Percentiles rank a stretch among this genome's conserved stretches.
Evolutionary conservation across 2,888 invertebrate species (phyloP).

Genomic region (Lottia scabra): DNA sequence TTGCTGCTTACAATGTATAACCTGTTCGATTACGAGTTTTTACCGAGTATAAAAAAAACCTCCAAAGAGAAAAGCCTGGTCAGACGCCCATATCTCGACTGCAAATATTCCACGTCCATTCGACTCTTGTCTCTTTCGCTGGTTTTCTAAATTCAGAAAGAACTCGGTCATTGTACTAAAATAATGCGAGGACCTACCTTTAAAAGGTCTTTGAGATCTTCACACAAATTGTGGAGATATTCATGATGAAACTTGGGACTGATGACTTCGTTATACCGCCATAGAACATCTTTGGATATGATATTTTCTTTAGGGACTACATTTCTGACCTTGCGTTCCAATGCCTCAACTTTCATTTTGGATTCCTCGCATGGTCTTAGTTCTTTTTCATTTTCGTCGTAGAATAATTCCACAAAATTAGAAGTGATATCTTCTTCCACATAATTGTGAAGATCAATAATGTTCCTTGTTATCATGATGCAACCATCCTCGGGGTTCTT

Average conservation of each 20-base stretch:
- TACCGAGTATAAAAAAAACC: too few relatives aligned
- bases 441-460: slow-evolving; percentile 66
- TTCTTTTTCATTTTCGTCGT: slow-evolving; percentile 45
- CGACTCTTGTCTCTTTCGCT: too few relatives aligned
- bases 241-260: slow-evolving; percentile 55
- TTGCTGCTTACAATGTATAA: too few relatives aligned
- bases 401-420: slow-evolving; percentile 54
- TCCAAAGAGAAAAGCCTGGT: too few relatives aligned
- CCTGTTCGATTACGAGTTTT: too few relatives aligned
- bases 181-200: background rate
- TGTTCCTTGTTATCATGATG: slow-evolving; percentile 55
- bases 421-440: slow-evolving; percentile 36
- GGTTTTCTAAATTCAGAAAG: too few relatives aligned
- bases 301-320: slow-evolving; percentile 44
- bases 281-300: slow-evolving; percentile 56
- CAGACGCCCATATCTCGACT: too few relatives aligned
- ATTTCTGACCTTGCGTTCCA: slow-evolving; percentile 44
- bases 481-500: slow-evolving; percentile 45
- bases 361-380: slow-evolving; percentile 45
- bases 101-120: too few relatives aligned
- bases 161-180: too few relatives aligned
- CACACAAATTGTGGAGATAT: slow-evolving; percentile 55
- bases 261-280: slow-evolving; percentile 65
- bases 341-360: slow-evolving; percentile 39
- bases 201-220: slow-evolving; percentile 40